phyloP scores from a whole-genome alignment of 2,888 invertebrate species.

The Lithophane socia region DNA sequence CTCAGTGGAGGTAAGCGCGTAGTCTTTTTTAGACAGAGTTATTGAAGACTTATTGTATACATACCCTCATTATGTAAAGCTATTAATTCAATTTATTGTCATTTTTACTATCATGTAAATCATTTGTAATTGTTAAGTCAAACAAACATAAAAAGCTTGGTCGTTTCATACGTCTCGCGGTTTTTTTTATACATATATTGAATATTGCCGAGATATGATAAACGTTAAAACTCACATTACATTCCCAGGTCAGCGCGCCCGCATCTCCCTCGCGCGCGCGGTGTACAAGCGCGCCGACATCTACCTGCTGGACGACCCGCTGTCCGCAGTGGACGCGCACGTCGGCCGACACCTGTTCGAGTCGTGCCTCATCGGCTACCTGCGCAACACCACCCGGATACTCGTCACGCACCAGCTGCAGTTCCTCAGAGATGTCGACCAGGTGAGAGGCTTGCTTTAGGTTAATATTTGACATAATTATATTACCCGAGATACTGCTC shows the following conservation, averaged over 20 bases:
- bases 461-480: too few species aligned
- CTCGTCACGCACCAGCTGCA: conserved; percentile 95
- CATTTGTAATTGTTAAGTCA: not conserved
- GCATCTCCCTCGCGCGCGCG: conserved; percentile 96
- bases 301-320: conserved; percentile 97
- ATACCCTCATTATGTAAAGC: not conserved
- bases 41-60: not conserved
- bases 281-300: conserved; percentile 96
- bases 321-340: conserved; percentile 98
- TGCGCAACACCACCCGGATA: conserved; percentile 93
- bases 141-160: not conserved
- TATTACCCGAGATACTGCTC: too few species aligned
- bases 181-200: too few species aligned
- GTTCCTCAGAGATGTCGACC: conserved; percentile 91
- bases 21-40: not conserved
- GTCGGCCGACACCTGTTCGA: conserved; percentile 97
- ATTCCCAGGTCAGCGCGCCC: conserved; percentile 94
- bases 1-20: conserved; percentile 92
- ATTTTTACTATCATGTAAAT: not conserved
- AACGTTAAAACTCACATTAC: not conserved
- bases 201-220: too few species aligned
- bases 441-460: conserved; percentile 68
- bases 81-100: too few species aligned
- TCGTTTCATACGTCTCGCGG: not conserved
- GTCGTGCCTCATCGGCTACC: conserved; percentile 92